Percentiles rank a stretch among this genome's conserved stretches.
phyloP scores from a whole-genome alignment of 2,113 vertebrate genomes.

The Callipepla squamata region DNA sequence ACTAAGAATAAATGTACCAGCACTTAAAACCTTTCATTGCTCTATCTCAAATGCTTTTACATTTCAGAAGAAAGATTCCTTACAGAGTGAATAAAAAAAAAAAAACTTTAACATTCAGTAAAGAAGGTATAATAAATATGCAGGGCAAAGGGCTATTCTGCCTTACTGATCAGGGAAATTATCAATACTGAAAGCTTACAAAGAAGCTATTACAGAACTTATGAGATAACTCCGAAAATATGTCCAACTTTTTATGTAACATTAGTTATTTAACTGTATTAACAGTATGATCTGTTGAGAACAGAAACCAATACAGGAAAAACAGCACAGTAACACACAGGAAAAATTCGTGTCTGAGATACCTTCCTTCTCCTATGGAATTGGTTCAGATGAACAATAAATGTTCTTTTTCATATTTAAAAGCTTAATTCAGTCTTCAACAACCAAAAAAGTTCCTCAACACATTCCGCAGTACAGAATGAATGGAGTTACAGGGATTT shows the following conservation, averaged over 20 bases:
- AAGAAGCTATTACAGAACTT: background rate
- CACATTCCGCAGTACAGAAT: background rate
- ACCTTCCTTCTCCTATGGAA: background rate
- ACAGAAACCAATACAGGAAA: background rate
- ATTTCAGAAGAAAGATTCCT: background rate
- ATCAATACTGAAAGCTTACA: background rate
- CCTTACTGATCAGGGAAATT: background rate
- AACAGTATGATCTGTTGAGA: background rate
- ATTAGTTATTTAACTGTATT: background rate
- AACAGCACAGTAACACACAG: background rate
- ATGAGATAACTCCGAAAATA: background rate
- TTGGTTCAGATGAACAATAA: background rate
- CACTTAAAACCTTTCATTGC: background rate
- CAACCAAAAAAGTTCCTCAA: constrained; percentile 15
- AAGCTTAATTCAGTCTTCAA: constrained; percentile 6
- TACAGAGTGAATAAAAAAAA: background rate
- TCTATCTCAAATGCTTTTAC: background rate
- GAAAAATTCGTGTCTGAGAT: background rate
- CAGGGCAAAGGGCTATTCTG: background rate
- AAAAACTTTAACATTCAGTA: background rate
- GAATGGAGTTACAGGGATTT: background rate
- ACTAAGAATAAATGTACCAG: background rate
- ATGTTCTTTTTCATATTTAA: background rate
- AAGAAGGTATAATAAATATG: background rate
- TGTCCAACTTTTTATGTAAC: background rate